A percentile compares a stretch with the other conserved stretches of the same genome.
Evolutionary conservation across 2,113 vertebrate genomes (phyloP).

Genomic region (Lycaon pictus): DNA sequence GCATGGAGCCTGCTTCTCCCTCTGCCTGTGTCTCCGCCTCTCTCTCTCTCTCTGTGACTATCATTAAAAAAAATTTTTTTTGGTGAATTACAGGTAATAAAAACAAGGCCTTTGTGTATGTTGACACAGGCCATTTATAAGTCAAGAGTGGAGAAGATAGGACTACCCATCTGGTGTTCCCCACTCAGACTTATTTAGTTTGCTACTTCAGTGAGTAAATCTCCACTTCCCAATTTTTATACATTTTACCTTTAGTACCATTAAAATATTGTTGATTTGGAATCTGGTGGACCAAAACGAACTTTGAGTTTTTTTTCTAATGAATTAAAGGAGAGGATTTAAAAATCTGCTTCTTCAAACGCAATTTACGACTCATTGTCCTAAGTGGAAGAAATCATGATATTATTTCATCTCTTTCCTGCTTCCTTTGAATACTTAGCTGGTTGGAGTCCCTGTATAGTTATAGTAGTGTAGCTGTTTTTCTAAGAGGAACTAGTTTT

Average conservation of each 20-base stretch:
- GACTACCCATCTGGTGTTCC: not conserved
- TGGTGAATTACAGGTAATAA: not conserved
- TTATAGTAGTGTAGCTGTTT: not conserved
- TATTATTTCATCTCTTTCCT: not conserved
- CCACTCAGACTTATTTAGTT: not conserved
- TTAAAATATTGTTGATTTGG: constrained; percentile 40
- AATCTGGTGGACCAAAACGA: constrained; percentile 31
- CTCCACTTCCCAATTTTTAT: constrained; percentile 13
- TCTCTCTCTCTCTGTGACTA: too few relatives aligned
- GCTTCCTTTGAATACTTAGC: not conserved
- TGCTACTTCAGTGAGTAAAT: not conserved
- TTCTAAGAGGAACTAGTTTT: not conserved
- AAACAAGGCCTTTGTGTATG: not conserved
- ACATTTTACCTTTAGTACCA: not conserved
- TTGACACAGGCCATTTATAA: not conserved
- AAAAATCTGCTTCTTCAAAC: constrained; percentile 50
- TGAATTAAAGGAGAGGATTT: not conserved
- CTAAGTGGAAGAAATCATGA: constrained; percentile 21
- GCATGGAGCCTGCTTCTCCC: too few relatives aligned
- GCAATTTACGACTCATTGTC: not conserved
- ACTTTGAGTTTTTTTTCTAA: constrained; percentile 9
- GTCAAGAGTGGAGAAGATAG: not conserved
- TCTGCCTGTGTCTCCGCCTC: too few relatives aligned
- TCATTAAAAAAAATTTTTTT: not conserved
- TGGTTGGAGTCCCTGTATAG: not conserved